Conservation (phyloP, 2,888 invertebrate species). For the Buathra laborator region DNA sequence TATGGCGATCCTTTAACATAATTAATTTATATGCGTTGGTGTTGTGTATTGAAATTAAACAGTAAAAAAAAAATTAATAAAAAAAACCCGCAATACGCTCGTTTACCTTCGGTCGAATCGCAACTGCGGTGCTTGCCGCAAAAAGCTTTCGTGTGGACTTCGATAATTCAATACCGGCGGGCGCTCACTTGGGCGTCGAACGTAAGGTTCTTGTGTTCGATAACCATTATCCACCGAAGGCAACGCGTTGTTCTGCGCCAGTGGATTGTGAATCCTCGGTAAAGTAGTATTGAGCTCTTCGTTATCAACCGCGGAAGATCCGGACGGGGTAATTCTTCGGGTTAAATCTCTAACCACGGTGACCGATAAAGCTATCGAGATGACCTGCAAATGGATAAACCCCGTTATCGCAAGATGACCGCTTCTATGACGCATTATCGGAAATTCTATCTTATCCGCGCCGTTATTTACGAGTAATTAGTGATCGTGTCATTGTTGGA, state of each 20-base stretch:
- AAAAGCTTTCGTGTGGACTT: slow-evolving; percentile 60
- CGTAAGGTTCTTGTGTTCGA: slow-evolving; percentile 26
- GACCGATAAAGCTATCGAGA: slow-evolving; percentile 52
- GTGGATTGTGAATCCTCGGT: slow-evolving; percentile 54
- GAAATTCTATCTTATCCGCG: neutral
- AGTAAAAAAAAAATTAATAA: neutral
- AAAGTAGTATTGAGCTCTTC: neutral
- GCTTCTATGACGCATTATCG: neutral
- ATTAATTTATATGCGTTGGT: neutral
- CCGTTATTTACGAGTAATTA: slow-evolving; percentile 12
- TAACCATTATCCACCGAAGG: slow-evolving; percentile 26
- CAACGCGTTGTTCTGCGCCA: slow-evolving; percentile 17
- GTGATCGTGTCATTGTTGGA: neutral
- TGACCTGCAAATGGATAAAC: slow-evolving; percentile 33
- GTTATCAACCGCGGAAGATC: neutral
- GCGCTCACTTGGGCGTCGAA: slow-evolving; percentile 48
- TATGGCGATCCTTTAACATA: slow-evolving; percentile 14
- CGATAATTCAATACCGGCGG: slow-evolving; percentile 44
- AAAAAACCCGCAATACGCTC: neutral
- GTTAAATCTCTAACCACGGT: slow-evolving; percentile 5
- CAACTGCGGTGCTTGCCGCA: slow-evolving; percentile 48
- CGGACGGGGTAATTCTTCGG: neutral
- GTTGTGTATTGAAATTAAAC: neutral
- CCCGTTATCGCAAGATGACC: neutral
- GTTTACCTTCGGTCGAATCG: slow-evolving; percentile 57